These are phyloP conservation scores for Pocillopora meandrina DNA, from an alignment of 92 coral and sea anemone species.

Conservation along the genomic window DNA sequence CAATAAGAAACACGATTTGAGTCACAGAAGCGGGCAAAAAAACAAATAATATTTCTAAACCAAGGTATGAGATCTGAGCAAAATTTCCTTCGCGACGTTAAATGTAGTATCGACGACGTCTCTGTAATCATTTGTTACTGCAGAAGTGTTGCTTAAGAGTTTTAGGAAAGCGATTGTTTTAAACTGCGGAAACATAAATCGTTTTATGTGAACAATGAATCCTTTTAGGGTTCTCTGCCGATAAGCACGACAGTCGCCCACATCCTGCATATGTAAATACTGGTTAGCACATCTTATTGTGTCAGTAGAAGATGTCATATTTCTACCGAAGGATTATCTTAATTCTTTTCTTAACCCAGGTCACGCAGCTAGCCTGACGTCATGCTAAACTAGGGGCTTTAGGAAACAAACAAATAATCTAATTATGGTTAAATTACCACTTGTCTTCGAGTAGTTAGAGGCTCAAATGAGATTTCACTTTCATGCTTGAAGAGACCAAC, in stretches of 20 bases:
- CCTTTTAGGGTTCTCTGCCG: slow-evolving; percentile 49
- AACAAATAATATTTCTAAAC: slow-evolving; percentile 32
- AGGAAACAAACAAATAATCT: slow-evolving; percentile 43
- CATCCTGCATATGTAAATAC: slow-evolving; percentile 76
- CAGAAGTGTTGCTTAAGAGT: slow-evolving; percentile 23
- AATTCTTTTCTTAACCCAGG: slow-evolving; percentile 82
- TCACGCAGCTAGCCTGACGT: slow-evolving; percentile 70
- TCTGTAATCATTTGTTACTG: slow-evolving; percentile 17
- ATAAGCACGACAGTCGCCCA: slow-evolving; percentile 45
- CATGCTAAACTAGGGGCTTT: slow-evolving; percentile 21
- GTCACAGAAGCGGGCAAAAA: slow-evolving; percentile 18
- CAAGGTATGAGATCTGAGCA: neutral
- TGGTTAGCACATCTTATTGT: slow-evolving; percentile 62
- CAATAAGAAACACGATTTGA: slow-evolving; percentile 35
- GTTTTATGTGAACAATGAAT: slow-evolving; percentile 51
- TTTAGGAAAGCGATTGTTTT: slow-evolving; percentile 38
- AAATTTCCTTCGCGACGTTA: slow-evolving; percentile 1
- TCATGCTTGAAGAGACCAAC: neutral
- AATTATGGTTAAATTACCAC: slow-evolving; percentile 25
- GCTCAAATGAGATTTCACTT: neutral
- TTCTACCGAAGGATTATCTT: slow-evolving; percentile 62
- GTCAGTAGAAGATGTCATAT: slow-evolving; percentile 54
- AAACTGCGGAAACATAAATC: slow-evolving; percentile 65
- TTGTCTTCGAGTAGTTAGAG: slow-evolving; percentile 34
- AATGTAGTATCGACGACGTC: slow-evolving; percentile 4